These are phyloP conservation scores for Apogon hyalosoma DNA, from an alignment of 2,797 vertebrate genomes.

Conservation along the genomic window DNA sequence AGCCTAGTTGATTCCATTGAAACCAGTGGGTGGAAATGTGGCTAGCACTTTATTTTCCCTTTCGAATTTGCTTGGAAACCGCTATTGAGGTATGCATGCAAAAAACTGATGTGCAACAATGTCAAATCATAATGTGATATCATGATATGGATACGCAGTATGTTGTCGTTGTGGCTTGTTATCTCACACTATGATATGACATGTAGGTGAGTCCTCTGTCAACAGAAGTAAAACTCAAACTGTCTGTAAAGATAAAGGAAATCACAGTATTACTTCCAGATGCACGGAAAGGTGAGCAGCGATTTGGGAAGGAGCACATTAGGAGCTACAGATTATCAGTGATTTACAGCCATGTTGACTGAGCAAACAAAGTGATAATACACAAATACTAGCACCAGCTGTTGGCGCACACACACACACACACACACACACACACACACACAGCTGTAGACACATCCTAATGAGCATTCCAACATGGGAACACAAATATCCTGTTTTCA, in stretches of 20 bases:
- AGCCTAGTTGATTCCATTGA: too few species aligned
- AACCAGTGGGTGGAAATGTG: too few species aligned
- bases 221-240: neutral
- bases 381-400: slow-evolving; percentile 51
- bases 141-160: neutral
- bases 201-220: too few species aligned
- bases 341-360: slow-evolving; percentile 55
- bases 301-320: neutral
- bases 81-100: too few species aligned
- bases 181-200: neutral
- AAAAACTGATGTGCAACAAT: too few species aligned
- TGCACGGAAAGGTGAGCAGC: neutral
- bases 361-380: slow-evolving; percentile 64
- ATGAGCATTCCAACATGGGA: slow-evolving; percentile 74
- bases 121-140: too few species aligned
- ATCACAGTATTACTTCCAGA: neutral
- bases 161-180: too few species aligned
- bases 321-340: slow-evolving; percentile 37
- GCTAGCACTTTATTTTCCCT: too few species aligned
- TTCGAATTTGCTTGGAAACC: too few species aligned
- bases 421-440: slow-evolving; percentile 42
- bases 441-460: slow-evolving; percentile 73
- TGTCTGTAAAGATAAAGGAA: neutral
- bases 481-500: slow-evolving; percentile 76
- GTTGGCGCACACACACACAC: slow-evolving; percentile 29